Evolutionary conservation across 2,888 invertebrate genomes (phyloP), one percentile per base, ranked within the genome.

Genomic region (Erebia palarica): DNA sequence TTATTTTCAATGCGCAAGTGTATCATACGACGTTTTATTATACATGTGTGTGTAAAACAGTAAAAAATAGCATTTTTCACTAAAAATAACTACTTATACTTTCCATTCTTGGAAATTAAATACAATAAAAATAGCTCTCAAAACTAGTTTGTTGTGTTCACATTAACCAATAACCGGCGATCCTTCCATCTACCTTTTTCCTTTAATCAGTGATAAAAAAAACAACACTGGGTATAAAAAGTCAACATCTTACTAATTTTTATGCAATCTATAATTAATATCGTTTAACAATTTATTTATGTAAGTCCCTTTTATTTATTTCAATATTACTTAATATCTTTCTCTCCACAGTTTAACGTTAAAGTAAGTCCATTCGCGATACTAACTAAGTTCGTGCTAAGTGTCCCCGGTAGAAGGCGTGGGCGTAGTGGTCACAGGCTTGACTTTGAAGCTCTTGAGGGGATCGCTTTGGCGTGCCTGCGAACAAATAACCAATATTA

Each of bases 381-480:
- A 90, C 89, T 89, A 88, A 89, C 89, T 86, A 78, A 70, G 68
- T 64, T 65, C 55, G 84, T 55, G 84, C 85, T 90, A 91, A 66
- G 89, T 84, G 78, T 87, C 89, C 3, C 81, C 70, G 16, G 81
- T 71, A 0, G 83, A 58, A 4, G 77, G 49, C 1, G 82, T 59
- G 3, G 77, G 47, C 1, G 78, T 91, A 78, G 94, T 94, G 76
- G 92, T 93, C 65, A 94, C 85, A 66, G 92, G 94, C 75, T 94
- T 94, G 80, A 95, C 94, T 78, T 95, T 92, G 87, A 96, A 95
- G 81, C 95, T 96, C 75, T 94, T 90, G 72, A 96, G 86, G 0
- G 96, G 96, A 85, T 96, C 95, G 69, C 90, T 95, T 81, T 94
- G 94, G 60, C 95, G 94, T 13, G 95, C 95, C 95, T 96, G 67